A percentile compares a stretch with the other conserved stretches of the same genome.
These are phyloP conservation scores for Cantharis flavilabris DNA, from an alignment of 2,888 invertebrate genomes.

Conservation along the genomic window DNA sequence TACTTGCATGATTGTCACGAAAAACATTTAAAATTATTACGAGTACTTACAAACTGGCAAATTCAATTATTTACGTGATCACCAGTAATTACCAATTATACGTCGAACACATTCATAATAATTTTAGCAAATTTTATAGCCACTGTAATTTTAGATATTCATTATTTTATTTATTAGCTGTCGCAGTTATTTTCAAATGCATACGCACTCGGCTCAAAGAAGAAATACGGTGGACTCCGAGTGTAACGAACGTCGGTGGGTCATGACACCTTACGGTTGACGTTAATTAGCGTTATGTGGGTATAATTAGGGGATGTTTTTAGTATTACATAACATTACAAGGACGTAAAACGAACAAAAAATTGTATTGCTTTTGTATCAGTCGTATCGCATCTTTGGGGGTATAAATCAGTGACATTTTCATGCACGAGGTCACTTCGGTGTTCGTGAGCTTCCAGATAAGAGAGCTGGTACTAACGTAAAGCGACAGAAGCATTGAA, in stretches of 20 bases:
- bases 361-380: conserved; percentile 6
- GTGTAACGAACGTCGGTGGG: background rate
- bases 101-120: background rate
- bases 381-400: conserved; percentile 28
- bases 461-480: conserved; percentile 43
- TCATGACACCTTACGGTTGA: too few relatives aligned
- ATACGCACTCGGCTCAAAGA: background rate
- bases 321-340: background rate
- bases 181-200: background rate
- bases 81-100: background rate
- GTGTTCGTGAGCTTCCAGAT: conserved; percentile 46
- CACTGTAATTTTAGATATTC: background rate
- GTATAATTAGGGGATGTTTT: background rate
- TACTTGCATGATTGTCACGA: background rate
- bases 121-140: background rate
- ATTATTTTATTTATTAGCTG: background rate
- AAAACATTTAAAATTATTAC: background rate
- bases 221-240: background rate
- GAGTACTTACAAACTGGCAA: background rate
- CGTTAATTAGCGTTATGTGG: background rate
- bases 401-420: conserved; percentile 46
- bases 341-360: conserved; percentile 1
- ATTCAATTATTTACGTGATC: background rate
- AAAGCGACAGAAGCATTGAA: conserved; percentile 44
- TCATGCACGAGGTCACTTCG: conserved; percentile 45